phyloP scores from a whole-genome alignment of 1,140 invertebrate genomes.

The Pararge aegeria region DNA sequence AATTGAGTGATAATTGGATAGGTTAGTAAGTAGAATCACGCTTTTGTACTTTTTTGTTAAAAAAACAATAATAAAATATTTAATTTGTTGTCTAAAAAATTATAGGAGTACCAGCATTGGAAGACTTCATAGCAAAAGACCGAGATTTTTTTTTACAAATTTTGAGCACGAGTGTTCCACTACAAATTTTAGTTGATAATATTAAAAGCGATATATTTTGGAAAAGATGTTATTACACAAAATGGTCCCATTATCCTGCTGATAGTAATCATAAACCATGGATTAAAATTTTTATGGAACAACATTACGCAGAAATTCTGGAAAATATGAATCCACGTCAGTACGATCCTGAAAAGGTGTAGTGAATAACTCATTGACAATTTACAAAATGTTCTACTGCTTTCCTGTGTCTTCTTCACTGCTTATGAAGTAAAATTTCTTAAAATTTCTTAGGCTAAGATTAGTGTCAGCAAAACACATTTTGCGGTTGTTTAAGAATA shows the following conservation, averaged over 20 bases:
- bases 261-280: conserved; percentile 57
- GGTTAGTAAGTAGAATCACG: conserved; percentile 39
- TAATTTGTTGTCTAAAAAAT: too few relatives aligned
- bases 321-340: conserved; percentile 75
- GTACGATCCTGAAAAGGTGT: conserved; percentile 76
- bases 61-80: too few relatives aligned
- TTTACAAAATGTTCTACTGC: too few relatives aligned
- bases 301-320: conserved; percentile 68
- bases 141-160: conserved; percentile 70
- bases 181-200: conserved; percentile 69
- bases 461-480: too few relatives aligned
- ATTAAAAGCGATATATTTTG: conserved; percentile 77
- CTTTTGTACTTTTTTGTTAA: neutral
- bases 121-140: conserved; percentile 65
- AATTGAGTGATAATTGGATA: conserved; percentile 65
- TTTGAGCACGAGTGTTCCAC: conserved; percentile 63
- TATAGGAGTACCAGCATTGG: conserved; percentile 54
- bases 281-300: conserved; percentile 75
- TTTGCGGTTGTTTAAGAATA: too few relatives aligned
- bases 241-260: conserved; percentile 58
- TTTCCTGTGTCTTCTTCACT: too few relatives aligned
- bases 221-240: conserved; percentile 68
- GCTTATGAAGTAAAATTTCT: too few relatives aligned
- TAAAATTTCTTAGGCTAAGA: too few relatives aligned
- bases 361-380: too few relatives aligned